Conservation (phyloP, 2,113 vertebrate genomes). For the Erinaceus europaeus region DNA sequence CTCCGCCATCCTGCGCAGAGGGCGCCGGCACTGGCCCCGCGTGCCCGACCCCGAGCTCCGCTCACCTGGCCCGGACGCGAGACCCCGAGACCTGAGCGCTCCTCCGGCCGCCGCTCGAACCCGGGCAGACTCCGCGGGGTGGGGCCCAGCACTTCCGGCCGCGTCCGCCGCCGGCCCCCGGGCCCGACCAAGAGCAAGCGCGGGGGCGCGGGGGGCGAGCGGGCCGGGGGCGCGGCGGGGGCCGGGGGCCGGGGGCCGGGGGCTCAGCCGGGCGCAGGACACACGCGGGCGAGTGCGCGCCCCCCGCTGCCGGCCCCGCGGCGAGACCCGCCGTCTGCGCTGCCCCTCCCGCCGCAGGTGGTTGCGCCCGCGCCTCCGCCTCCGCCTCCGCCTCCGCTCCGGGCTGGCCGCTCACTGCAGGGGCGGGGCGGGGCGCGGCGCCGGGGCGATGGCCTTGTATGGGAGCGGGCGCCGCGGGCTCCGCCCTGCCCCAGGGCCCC, state of each 20-base stretch:
- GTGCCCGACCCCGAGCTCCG: too few species aligned
- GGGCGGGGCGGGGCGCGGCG: neutral
- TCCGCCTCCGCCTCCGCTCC: too few species aligned
- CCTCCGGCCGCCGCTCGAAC: fast-evolving
- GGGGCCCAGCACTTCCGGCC: conserved; percentile 47
- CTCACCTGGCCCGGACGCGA: conserved; percentile 54
- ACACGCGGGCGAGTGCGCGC: too few species aligned
- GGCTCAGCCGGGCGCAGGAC: too few species aligned
- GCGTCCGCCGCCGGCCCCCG: neutral
- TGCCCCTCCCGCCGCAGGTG: neutral
- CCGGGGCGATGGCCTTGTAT: conserved; percentile 43
- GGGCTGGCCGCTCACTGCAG: conserved; percentile 13
- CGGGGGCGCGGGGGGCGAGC: neutral
- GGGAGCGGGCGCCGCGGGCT: conserved; percentile 27
- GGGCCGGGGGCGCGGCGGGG: fast-evolving
- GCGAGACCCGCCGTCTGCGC: neutral
- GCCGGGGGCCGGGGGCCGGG: fast-evolving
- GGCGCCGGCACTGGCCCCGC: too few species aligned
- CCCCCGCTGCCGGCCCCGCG: neutral
- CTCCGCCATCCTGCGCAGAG: too few species aligned
- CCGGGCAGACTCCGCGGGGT: neutral
- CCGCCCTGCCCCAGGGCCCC: neutral
- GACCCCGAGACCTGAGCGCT: neutral
- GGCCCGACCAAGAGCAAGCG: neutral
- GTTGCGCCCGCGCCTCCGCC: conserved; percentile 53